A percentile compares a stretch with the other conserved stretches of the same genome.
phyloP scores from a whole-genome alignment of 2,113 vertebrate species.

The Cathartes aura region DNA sequence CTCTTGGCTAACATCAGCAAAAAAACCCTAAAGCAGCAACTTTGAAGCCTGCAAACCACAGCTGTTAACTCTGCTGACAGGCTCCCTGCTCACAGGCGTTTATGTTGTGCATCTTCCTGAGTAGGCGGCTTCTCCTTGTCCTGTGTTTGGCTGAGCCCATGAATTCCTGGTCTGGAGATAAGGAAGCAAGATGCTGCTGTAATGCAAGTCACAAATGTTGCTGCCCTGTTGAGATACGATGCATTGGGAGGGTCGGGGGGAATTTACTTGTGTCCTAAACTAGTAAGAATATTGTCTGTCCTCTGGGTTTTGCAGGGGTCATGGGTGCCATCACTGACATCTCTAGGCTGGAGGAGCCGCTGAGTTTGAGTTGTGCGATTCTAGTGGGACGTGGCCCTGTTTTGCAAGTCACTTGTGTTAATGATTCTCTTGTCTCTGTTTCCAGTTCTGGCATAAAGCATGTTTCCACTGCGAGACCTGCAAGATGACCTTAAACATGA shows the following conservation, averaged over 20 bases:
- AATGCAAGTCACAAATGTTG: accelerated
- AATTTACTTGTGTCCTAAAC: not conserved
- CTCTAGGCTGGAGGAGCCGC: not conserved
- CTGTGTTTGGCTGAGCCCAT: accelerated
- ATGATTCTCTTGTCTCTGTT: not conserved
- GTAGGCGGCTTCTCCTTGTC: not conserved
- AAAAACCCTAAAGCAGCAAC: not conserved
- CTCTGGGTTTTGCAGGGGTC: not conserved
- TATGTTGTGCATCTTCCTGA: accelerated
- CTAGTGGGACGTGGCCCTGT: not conserved
- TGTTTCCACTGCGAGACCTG: conserved; percentile 86
- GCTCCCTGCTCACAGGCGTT: not conserved
- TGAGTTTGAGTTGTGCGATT: not conserved
- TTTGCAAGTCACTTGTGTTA: accelerated
- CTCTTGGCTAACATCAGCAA: not conserved
- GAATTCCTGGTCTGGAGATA: not conserved
- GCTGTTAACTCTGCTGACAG: not conserved
- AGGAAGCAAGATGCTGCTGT: not conserved
- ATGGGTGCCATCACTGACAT: accelerated
- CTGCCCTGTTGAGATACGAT: not conserved
- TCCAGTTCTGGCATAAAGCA: conserved; percentile 84
- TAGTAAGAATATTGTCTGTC: accelerated
- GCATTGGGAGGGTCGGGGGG: accelerated
- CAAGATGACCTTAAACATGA: conserved; percentile 89
- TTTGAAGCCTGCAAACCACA: not conserved